These are phyloP conservation scores for Takifugu bimaculatus DNA, from an alignment of 2,113 vertebrate species.

Conservation along the genomic window DNA sequence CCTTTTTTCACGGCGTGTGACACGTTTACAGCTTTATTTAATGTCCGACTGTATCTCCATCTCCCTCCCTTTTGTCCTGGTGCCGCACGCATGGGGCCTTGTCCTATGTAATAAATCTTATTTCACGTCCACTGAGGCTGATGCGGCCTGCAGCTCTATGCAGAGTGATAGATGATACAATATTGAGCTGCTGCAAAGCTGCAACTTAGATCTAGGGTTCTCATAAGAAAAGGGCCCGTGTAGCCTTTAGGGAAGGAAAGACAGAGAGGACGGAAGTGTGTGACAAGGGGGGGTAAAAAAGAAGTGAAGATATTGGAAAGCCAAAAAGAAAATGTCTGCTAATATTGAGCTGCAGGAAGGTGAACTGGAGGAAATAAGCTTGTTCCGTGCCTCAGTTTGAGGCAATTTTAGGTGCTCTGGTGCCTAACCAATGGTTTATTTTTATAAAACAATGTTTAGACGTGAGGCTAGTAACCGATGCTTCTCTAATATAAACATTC, in stretches of 20 bases:
- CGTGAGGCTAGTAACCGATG: background rate
- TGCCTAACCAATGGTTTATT: background rate
- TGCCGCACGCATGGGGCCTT: slow-evolving; percentile 40
- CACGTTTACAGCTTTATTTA: slow-evolving; percentile 12
- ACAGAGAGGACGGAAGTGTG: slow-evolving; percentile 14
- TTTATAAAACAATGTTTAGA: background rate
- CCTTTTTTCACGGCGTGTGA: background rate
- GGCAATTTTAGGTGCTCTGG: background rate
- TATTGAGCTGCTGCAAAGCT: slow-evolving; percentile 59
- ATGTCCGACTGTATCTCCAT: slow-evolving; percentile 34
- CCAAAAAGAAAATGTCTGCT: background rate
- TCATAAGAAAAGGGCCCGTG: slow-evolving; percentile 57
- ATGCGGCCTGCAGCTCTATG: slow-evolving; percentile 58
- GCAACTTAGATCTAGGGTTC: slow-evolving; percentile 61
- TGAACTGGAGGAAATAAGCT: background rate
- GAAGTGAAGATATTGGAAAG: slow-evolving; percentile 12
- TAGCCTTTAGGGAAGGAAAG: slow-evolving; percentile 53
- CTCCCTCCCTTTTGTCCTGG: slow-evolving; percentile 27
- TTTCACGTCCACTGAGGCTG: slow-evolving; percentile 46
- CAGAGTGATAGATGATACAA: slow-evolving; percentile 70
- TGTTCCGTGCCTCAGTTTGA: background rate
- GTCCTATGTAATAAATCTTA: slow-evolving; percentile 57
- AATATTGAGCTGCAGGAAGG: background rate
- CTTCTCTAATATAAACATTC: background rate
- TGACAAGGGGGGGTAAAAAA: slow-evolving; percentile 3